A percentile compares a stretch with the other conserved stretches of the same genome.
Evolutionary conservation across 2,797 vertebrate genomes (phyloP).

Genomic region (Cyprinella venusta): DNA sequence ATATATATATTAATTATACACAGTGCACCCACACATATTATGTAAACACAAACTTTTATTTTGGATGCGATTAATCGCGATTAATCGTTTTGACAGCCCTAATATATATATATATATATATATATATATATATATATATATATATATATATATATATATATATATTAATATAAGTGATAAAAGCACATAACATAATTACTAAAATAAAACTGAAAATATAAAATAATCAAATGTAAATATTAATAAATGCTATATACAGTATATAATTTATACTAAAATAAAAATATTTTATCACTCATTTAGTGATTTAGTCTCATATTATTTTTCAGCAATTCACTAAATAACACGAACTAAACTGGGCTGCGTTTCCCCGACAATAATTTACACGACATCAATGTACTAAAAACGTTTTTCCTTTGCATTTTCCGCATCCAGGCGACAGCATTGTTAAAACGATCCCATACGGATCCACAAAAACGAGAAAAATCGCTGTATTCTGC

Average conservation of each 20-base stretch:
- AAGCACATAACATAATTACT: neutral
- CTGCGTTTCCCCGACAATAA: neutral
- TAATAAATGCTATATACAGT: neutral
- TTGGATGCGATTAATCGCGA: no score
- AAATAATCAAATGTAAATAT: no score
- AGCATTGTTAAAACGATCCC: neutral
- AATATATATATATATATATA: no score
- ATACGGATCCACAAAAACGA: neutral
- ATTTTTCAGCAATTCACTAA: neutral
- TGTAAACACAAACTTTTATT: no score
- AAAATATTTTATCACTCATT: neutral
- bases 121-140: no score
- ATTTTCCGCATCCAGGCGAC: neutral
- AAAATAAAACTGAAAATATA: neutral
- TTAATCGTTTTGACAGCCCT: no score
- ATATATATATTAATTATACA: no score
- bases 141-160: neutral
- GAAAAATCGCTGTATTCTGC: neutral
- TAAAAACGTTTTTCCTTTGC: neutral
- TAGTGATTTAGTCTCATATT: no score
- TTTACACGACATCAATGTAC: neutral
- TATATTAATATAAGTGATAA: neutral
- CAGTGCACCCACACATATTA: no score
- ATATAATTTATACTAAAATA: neutral
- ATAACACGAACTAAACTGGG: neutral